phyloP scores from a whole-genome alignment of 2,888 invertebrate genomes.

The Lamproptera curius region DNA sequence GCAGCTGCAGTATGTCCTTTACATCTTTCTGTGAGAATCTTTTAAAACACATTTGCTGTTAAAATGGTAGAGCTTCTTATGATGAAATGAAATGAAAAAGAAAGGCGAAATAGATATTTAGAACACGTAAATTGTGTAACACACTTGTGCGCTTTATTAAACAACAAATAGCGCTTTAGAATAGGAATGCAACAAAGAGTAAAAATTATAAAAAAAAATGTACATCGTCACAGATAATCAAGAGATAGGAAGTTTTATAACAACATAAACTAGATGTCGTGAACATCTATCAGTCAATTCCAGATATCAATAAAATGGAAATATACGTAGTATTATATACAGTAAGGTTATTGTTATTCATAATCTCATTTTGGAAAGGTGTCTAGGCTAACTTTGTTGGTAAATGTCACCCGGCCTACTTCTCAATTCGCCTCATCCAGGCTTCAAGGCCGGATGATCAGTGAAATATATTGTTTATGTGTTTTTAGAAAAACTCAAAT shows the following conservation, averaged over 20 bases:
- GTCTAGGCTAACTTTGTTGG: constrained; percentile 15
- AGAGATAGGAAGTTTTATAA: too few relatives aligned
- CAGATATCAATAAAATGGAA: constrained; percentile 18
- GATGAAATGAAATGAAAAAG: too few relatives aligned
- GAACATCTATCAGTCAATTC: constrained; percentile 22
- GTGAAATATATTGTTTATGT: constrained; percentile 8
- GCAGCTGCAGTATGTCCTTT: too few relatives aligned
- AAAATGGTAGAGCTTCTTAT: too few relatives aligned
- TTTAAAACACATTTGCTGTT: too few relatives aligned
- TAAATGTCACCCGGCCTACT: constrained; percentile 16
- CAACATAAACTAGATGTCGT: too few relatives aligned
- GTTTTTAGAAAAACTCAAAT: constrained; percentile 12
- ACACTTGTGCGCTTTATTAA: background rate
- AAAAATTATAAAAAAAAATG: constrained; percentile 6
- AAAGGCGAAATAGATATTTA: too few relatives aligned
- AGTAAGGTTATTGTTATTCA: constrained; percentile 17
- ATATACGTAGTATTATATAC: constrained; percentile 21
- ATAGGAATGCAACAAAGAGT: constrained; percentile 7
- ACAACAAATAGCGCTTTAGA: constrained; percentile 2
- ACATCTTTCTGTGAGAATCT: too few relatives aligned
- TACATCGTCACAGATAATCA: background rate
- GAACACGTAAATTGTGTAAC: too few relatives aligned
- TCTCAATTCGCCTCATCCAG: constrained; percentile 3
- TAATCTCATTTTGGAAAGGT: constrained; percentile 7
- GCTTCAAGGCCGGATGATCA: constrained; percentile 5